Conservation (phyloP, 2,797 vertebrate species). For the Holocentrus rufus region DNA sequence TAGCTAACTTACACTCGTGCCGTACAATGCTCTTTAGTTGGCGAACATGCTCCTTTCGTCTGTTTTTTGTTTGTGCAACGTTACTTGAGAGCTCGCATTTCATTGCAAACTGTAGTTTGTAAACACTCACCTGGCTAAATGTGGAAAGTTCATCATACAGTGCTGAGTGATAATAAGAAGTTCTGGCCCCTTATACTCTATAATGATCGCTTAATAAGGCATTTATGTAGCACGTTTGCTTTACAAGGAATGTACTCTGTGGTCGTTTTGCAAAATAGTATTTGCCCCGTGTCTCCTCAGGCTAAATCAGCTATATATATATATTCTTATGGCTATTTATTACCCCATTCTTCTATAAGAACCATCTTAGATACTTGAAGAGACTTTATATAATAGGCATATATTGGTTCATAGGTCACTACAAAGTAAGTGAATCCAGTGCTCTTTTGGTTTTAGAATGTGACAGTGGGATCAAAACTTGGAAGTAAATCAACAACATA, state of each 20-base stretch:
- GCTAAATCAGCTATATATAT: neutral
- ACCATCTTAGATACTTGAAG: neutral
- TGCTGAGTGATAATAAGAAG: constrained; percentile 14
- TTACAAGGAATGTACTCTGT: too few species aligned
- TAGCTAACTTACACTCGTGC: constrained; percentile 38
- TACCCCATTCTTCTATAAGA: neutral
- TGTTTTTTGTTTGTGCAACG: neutral
- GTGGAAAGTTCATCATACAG: neutral
- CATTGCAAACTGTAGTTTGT: constrained; percentile 31
- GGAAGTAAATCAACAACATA: neutral
- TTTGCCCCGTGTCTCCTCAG: neutral
- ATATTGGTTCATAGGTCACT: neutral
- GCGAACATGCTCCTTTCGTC: constrained; percentile 55
- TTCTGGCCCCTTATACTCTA: constrained; percentile 16
- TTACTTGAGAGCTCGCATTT: constrained; percentile 47
- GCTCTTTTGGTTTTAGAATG: neutral
- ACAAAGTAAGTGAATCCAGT: constrained; percentile 6
- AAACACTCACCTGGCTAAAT: constrained; percentile 24
- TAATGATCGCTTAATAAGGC: constrained; percentile 4
- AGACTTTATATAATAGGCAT: neutral
- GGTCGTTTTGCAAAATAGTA: neutral
- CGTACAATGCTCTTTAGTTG: constrained; percentile 51
- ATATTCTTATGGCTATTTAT: neutral
- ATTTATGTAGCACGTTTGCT: too few species aligned
- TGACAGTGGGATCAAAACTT: neutral